Evolutionary conservation across 1,140 invertebrate species (phyloP).

Genomic region (Lasioglossum albipes): DNA sequence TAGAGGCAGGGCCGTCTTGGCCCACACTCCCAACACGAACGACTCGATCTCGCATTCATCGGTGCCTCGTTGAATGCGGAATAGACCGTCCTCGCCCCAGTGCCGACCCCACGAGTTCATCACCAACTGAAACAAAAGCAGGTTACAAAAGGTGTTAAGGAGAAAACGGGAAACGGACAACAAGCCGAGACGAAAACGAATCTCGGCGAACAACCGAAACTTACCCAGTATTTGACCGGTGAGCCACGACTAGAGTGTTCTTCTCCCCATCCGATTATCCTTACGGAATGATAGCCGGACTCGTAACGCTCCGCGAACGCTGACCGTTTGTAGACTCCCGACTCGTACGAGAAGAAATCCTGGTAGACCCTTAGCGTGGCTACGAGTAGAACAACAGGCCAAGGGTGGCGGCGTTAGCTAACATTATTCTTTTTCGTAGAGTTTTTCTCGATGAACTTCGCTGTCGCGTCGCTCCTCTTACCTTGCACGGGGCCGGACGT

Average conservation of each 20-base stretch:
- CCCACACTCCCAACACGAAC: constrained; percentile 89
- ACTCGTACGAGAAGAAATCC: constrained; percentile 94
- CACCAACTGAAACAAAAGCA: constrained; percentile 85
- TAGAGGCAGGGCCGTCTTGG: constrained; percentile 77
- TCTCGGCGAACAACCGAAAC: constrained; percentile 75
- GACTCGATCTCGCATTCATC: constrained; percentile 94
- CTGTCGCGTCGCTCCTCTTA: constrained; percentile 74
- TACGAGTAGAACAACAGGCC: constrained; percentile 65
- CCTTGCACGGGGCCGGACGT: constrained; percentile 97
- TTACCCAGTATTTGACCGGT: constrained; percentile 93
- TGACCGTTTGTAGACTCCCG: constrained; percentile 89
- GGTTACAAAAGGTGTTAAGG: too few relatives aligned
- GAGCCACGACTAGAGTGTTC: constrained; percentile 79
- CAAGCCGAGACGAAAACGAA: neutral
- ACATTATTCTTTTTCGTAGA: too few relatives aligned
- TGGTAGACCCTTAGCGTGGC: constrained; percentile 93
- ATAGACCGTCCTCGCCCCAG: constrained; percentile 95
- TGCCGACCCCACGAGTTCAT: constrained; percentile 93
- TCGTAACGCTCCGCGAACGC: constrained; percentile 80
- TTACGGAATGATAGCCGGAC: constrained; percentile 92
- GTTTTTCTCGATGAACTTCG: too few relatives aligned
- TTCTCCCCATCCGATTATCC: constrained; percentile 95
- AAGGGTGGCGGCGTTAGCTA: too few relatives aligned
- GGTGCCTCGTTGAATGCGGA: constrained; percentile 88
- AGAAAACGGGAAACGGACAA: constrained; percentile 2